phyloP scores from a whole-genome alignment of 2,888 invertebrate genomes.

The Steromphala cineraria region DNA sequence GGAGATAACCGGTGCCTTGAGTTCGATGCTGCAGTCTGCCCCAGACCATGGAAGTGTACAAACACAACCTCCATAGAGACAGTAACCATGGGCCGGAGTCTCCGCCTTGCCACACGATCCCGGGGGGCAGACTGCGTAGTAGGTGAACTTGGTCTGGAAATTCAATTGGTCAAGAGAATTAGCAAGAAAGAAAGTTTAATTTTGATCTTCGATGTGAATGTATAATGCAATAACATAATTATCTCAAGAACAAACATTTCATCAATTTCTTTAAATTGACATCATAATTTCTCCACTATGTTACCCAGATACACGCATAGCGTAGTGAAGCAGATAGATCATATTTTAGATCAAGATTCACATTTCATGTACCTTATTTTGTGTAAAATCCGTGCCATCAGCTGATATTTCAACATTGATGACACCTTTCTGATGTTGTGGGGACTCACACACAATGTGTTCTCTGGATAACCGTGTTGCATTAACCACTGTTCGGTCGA shows the following conservation, averaged over 20 bases:
- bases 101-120: conserved; percentile 42
- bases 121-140: conserved; percentile 42
- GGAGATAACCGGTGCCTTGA: conserved; percentile 32
- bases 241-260: no score
- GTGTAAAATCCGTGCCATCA: conserved; percentile 22
- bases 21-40: conserved; percentile 38
- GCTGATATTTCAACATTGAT: conserved; percentile 29
- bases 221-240: no score
- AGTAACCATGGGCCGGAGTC: conserved; percentile 41
- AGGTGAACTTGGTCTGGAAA: conserved; percentile 39
- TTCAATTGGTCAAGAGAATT: no score
- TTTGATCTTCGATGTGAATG: no score
- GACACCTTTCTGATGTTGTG: conserved; percentile 19
- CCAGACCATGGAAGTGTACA: conserved; percentile 53
- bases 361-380: no score
- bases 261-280: no score
- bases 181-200: no score
- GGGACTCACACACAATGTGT: conserved; percentile 31
- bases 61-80: conserved; percentile 47
- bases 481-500: conserved; percentile 30
- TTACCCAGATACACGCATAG: no score
- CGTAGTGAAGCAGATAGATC: no score
- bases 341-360: no score
- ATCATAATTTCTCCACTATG: no score
- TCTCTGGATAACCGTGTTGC: conserved; percentile 37